A percentile compares a stretch with the other conserved stretches of the same genome.
phyloP scores from a whole-genome alignment of 92 coral and sea anemone genomes.

The Umimayanthus chanpuru region DNA sequence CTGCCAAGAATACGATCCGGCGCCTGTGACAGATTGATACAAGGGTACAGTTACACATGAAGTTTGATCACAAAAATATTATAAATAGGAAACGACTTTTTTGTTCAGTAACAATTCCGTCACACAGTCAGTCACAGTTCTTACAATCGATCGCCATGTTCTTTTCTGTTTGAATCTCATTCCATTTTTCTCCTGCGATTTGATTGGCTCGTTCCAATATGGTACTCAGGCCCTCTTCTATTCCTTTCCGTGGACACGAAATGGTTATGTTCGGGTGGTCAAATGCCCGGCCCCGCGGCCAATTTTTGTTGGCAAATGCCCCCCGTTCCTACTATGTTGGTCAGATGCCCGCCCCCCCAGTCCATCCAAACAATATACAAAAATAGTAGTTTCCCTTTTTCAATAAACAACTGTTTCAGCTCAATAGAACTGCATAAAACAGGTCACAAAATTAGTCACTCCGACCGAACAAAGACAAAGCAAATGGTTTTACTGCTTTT shows the following conservation, averaged over 20 bases:
- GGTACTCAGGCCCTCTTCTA: conserved; percentile 19
- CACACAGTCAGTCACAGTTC: neutral
- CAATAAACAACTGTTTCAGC: no score
- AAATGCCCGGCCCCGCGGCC: no score
- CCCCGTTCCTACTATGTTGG: no score
- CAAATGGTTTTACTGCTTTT: no score
- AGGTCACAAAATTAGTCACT: no score
- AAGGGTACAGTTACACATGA: neutral
- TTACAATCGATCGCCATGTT: conserved; percentile 23
- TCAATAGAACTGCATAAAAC: no score
- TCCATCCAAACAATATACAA: no score
- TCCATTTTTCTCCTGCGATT: neutral
- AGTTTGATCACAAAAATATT: neutral
- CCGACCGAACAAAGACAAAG: no score
- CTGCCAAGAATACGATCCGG: conserved; percentile 12
- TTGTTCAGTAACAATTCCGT: neutral
- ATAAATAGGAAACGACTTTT: neutral
- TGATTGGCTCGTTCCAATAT: conserved; percentile 25
- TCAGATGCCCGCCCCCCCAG: no score
- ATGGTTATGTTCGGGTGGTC: no score
- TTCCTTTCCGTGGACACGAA: neutral
- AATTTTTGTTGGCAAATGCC: no score
- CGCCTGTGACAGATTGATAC: conserved; percentile 5
- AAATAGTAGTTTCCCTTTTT: no score
- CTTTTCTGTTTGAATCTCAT: conserved; percentile 35